These are phyloP conservation scores for Arnoldichthys spilopterus DNA, from an alignment of 2,797 vertebrate species.

Conservation along the genomic window DNA sequence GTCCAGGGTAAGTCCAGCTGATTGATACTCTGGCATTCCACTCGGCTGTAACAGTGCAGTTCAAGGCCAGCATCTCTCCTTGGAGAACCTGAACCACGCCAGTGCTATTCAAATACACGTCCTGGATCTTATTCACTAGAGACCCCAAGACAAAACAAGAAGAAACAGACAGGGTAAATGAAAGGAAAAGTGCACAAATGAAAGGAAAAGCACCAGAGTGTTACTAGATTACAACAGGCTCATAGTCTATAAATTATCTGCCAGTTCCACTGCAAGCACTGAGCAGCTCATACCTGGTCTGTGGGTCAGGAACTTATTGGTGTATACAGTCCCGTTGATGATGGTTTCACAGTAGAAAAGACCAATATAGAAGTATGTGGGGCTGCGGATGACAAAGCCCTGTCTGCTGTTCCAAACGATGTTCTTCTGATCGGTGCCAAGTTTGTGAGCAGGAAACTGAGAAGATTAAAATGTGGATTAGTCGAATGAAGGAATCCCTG, in stretches of 20 bases:
- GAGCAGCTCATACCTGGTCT: slow-evolving; percentile 81
- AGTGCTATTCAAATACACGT: slow-evolving; percentile 83
- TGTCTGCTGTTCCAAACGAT: slow-evolving; percentile 88
- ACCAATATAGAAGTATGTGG: slow-evolving; percentile 84
- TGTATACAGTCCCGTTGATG: slow-evolving; percentile 69
- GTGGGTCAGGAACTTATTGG: slow-evolving; percentile 82
- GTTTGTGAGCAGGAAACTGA: slow-evolving; percentile 73
- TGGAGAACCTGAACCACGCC: slow-evolving; percentile 78
- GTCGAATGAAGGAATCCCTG: slow-evolving; percentile 11
- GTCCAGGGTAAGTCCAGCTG: slow-evolving; percentile 89
- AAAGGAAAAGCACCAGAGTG: neutral
- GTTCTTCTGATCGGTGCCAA: slow-evolving; percentile 82
- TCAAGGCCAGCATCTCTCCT: slow-evolving; percentile 82
- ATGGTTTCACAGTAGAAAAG: slow-evolving; percentile 86
- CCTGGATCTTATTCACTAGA: slow-evolving; percentile 86
- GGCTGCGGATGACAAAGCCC: slow-evolving; percentile 88
- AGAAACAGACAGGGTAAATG: neutral
- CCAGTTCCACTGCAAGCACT: neutral
- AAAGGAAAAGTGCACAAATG: neutral
- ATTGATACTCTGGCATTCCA: slow-evolving; percentile 92
- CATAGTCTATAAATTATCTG: neutral
- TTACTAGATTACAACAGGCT: slow-evolving; percentile 1
- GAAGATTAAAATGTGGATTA: slow-evolving; percentile 58
- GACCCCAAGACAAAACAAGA: neutral
- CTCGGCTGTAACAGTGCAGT: slow-evolving; percentile 87